Evolutionary conservation across 2,888 invertebrate species (phyloP).

Genomic region (Volucella inflata): DNA sequence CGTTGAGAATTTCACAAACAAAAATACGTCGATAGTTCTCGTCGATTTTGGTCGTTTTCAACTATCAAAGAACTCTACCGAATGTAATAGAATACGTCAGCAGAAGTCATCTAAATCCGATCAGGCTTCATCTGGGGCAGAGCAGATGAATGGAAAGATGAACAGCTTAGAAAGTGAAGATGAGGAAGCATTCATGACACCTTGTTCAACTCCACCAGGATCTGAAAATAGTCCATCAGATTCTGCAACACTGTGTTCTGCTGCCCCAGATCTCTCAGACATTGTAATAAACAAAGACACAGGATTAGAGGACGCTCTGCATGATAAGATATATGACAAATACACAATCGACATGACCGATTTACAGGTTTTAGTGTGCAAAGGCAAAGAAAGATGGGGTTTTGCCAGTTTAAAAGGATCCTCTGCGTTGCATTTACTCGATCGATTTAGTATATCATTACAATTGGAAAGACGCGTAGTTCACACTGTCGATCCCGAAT

Average conservation of each 20-base stretch:
- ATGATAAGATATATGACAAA: conserved; percentile 90
- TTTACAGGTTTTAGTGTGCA: conserved; percentile 93
- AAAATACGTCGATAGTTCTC: conserved; percentile 90
- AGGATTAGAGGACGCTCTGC: conserved; percentile 86
- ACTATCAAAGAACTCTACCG: conserved; percentile 80
- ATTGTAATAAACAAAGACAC: conserved; percentile 86
- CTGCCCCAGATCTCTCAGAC: conserved; percentile 85
- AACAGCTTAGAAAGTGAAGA: conserved; percentile 83
- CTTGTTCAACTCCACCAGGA: conserved; percentile 94
- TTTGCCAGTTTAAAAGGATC: conserved; percentile 93
- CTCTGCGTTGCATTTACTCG: conserved; percentile 93
- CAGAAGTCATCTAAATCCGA: conserved; percentile 50
- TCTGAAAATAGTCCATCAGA: conserved; percentile 87
- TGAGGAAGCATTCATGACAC: conserved; percentile 90
- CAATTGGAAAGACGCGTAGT: conserved; percentile 92
- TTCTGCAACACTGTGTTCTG: conserved; percentile 82
- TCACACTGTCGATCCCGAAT: conserved; percentile 92
- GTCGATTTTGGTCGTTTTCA: conserved; percentile 95
- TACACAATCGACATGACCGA: conserved; percentile 92
- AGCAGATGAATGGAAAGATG: conserved; percentile 60
- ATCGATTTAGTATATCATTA: conserved; percentile 89
- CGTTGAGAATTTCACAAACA: conserved; percentile 91
- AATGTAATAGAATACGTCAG: conserved; percentile 63
- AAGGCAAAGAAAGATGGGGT: conserved; percentile 94
- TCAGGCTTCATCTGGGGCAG: conserved; percentile 7